Percentiles rank a stretch among this genome's conserved stretches.
These are phyloP conservation scores for Drosophila lutescens DNA, from an alignment of 2,888 invertebrate genomes.

Conservation along the genomic window DNA sequence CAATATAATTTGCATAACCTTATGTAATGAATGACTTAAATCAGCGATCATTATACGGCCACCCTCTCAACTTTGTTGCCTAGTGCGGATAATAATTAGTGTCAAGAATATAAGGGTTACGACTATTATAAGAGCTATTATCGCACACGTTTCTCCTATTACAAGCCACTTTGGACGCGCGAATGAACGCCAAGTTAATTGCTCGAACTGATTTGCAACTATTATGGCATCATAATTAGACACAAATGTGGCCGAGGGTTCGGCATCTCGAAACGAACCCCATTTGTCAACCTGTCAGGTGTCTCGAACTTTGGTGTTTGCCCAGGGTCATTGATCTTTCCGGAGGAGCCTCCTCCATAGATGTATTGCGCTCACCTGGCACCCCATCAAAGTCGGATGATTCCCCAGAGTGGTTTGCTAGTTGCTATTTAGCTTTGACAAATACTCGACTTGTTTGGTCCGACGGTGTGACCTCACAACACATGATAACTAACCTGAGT, in stretches of 20 bases:
- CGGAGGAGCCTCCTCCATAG: not conserved
- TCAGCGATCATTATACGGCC: too few species aligned
- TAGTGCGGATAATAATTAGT: slow-evolving; percentile 20
- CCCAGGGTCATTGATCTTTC: slow-evolving; percentile 59
- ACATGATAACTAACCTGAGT: slow-evolving; percentile 35
- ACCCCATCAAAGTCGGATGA: slow-evolving; percentile 18
- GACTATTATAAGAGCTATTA: slow-evolving; percentile 28
- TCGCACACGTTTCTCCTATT: slow-evolving; percentile 45
- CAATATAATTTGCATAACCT: not conserved
- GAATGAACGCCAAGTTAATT: slow-evolving; percentile 43
- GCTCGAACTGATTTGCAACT: slow-evolving; percentile 45
- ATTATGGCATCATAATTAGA: slow-evolving; percentile 52
- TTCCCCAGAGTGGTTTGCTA: slow-evolving; percentile 14
- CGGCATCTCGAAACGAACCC: slow-evolving; percentile 29
- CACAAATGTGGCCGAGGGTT: slow-evolving; percentile 7
- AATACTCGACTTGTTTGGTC: slow-evolving; percentile 21
- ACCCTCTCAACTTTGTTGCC: not conserved
- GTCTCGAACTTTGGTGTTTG: slow-evolving; percentile 40
- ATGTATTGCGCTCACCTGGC: slow-evolving; percentile 8
- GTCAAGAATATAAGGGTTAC: slow-evolving; percentile 10
- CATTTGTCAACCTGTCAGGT: slow-evolving; percentile 47
- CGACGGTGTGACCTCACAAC: slow-evolving; percentile 19
- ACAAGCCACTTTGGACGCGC: slow-evolving; percentile 33
- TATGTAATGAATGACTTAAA: not conserved
- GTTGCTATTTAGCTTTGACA: slow-evolving; percentile 38